These are phyloP conservation scores for Neotoxoptera formosana DNA, from an alignment of 1,140 invertebrate genomes.

Conservation along the genomic window DNA sequence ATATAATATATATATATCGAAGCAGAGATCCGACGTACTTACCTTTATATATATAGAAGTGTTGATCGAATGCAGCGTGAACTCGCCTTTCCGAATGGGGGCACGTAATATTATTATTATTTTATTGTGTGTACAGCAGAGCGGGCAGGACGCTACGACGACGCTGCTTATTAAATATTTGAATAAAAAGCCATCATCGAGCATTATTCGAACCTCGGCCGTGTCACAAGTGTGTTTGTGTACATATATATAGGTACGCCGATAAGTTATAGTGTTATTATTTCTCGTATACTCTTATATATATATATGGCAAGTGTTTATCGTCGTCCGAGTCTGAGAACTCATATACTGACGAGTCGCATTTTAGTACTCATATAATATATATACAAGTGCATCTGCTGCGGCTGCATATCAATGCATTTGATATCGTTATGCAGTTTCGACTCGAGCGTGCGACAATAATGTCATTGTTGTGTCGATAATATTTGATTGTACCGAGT, in stretches of 20 bases:
- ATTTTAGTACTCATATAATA: background rate
- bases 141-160: background rate
- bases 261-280: background rate
- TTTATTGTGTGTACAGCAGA: conserved; percentile 7
- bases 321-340: background rate
- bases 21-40: background rate
- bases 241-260: background rate
- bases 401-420: background rate
- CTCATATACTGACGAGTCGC: background rate
- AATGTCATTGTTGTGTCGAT: background rate
- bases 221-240: background rate
- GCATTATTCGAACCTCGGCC: background rate
- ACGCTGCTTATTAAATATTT: conserved; percentile 51
- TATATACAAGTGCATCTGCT: background rate
- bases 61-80: conserved; percentile 13
- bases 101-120: background rate
- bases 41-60: background rate
- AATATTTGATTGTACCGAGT: background rate
- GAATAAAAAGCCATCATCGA: conserved; percentile 40
- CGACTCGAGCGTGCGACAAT: background rate
- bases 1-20: background rate
- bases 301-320: background rate
- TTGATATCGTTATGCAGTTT: background rate
- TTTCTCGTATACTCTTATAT: background rate
- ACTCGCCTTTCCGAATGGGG: background rate